A percentile compares a stretch with the other conserved stretches of the same genome.
phyloP scores from a whole-genome alignment of 2,888 invertebrate species.

The Apodemia mormo region DNA sequence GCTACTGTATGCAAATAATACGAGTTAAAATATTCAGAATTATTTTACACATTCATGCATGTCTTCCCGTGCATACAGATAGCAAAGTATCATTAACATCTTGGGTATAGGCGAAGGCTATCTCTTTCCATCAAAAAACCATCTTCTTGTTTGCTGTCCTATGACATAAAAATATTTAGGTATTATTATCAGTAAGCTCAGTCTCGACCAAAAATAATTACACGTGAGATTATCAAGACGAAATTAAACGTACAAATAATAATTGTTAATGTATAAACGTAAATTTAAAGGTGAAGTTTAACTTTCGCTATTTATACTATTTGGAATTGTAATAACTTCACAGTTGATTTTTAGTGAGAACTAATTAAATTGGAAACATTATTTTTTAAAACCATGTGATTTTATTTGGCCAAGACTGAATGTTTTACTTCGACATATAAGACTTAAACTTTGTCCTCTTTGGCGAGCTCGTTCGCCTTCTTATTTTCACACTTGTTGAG shows the following conservation, averaged over 20 bases:
- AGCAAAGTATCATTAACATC: background rate
- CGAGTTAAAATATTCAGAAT: background rate
- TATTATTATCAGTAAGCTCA: background rate
- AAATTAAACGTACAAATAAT: background rate
- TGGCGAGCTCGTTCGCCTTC: conserved; percentile 1
- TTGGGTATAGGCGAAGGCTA: background rate
- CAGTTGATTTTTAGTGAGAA: background rate
- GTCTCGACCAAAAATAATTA: conserved; percentile 12
- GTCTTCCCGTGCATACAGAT: background rate
- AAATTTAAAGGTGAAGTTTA: background rate
- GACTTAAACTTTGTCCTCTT: background rate
- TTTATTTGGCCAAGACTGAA: conserved; percentile 7
- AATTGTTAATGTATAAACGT: no score
- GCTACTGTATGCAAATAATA: background rate
- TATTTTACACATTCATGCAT: background rate
- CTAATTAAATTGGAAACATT: background rate
- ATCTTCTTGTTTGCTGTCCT: background rate
- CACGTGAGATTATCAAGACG: background rate
- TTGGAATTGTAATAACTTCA: no score
- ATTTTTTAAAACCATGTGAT: background rate
- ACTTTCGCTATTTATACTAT: background rate
- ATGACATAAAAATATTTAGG: background rate
- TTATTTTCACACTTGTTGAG: background rate
- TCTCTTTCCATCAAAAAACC: background rate
- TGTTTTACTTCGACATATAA: background rate